phyloP scores from a whole-genome alignment of 2,797 vertebrate species.

The Cottoperca gobio region DNA sequence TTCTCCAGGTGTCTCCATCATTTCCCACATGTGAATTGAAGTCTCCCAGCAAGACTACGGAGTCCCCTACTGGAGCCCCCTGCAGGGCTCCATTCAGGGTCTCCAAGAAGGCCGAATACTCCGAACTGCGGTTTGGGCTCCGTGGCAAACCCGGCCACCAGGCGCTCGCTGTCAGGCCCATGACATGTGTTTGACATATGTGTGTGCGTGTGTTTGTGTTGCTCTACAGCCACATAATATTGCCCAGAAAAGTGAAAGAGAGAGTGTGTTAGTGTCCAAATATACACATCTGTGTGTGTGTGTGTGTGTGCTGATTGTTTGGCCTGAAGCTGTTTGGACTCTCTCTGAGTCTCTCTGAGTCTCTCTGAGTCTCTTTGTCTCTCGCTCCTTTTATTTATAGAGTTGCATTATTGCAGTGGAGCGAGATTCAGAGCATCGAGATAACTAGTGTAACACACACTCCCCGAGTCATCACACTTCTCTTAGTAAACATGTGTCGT shows the following conservation, averaged over 20 bases:
- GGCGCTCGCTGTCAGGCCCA: too few species aligned
- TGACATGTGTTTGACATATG: too few species aligned
- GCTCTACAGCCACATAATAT: background rate
- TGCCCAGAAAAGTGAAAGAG: background rate
- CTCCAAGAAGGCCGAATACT: too few species aligned
- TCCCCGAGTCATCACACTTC: background rate
- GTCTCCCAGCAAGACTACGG: too few species aligned
- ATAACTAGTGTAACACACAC: background rate
- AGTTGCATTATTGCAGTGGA: background rate
- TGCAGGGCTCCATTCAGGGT: too few species aligned
- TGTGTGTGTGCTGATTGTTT: conserved; percentile 1
- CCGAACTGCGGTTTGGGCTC: too few species aligned
- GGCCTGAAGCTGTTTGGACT: conserved; percentile 23
- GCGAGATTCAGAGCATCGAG: background rate
- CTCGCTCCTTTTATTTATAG: background rate
- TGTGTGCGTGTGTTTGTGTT: conserved; percentile 12
- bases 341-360: conserved; percentile 2
- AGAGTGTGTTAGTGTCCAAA: background rate
- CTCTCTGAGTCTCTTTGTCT: conserved; percentile 3
- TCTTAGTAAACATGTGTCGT: background rate
- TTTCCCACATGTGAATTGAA: too few species aligned
- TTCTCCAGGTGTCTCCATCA: too few species aligned
- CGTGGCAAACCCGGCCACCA: too few species aligned
- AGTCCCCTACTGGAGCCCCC: too few species aligned
- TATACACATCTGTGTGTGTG: background rate